Percentiles rank a stretch among this genome's conserved stretches.
Evolutionary conservation across 2,797 vertebrate genomes (phyloP).

Genomic region (Sebastes steindachneri): DNA sequence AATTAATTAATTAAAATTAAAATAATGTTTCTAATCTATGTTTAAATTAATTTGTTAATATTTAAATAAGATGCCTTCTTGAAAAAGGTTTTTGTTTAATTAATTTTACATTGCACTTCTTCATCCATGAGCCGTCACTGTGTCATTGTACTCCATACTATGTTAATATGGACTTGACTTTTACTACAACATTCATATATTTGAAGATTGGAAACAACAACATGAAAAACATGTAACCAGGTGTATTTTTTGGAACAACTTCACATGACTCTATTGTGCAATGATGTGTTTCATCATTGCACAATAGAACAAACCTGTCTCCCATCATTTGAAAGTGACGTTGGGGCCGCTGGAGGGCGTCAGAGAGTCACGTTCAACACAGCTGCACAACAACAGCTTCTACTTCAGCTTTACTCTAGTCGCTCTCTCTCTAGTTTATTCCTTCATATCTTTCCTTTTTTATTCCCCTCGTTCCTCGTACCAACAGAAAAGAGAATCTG

Average conservation of each 20-base stretch:
- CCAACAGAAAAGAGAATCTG: background rate
- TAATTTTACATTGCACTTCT: background rate
- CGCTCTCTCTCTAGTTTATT: background rate
- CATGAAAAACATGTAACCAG: background rate
- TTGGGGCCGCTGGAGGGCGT: constrained; percentile 38
- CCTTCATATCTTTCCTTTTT: background rate
- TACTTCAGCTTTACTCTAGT: background rate
- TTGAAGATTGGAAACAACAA: background rate
- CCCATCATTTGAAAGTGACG: background rate
- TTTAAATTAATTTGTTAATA: background rate
- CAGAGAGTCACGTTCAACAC: constrained; percentile 3
- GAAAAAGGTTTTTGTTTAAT: background rate
- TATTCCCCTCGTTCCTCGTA: background rate
- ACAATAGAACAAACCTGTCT: background rate
- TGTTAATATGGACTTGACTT: background rate
- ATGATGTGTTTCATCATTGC: background rate
- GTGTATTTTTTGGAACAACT: background rate
- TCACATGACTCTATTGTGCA: too few species aligned
- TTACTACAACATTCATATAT: background rate
- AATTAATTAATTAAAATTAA: too few species aligned
- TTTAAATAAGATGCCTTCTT: background rate
- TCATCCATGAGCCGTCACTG: background rate
- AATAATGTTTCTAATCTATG: background rate
- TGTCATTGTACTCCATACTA: background rate
- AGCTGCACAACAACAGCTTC: background rate